Conservation (phyloP, 2,113 vertebrate species). For the Archilochus colubris region DNA sequence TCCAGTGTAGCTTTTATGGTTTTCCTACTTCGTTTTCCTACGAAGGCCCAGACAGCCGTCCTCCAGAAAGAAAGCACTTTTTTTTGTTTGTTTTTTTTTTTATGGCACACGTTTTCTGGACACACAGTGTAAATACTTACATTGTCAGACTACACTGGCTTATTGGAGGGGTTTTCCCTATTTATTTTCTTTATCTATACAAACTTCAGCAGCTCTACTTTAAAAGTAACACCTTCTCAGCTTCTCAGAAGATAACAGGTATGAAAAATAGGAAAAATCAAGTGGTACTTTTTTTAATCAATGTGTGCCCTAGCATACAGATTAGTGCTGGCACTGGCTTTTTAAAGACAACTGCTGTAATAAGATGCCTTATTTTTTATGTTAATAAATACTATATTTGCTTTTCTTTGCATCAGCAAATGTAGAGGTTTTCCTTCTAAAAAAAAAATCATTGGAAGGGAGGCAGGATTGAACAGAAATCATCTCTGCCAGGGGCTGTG, state of each 20-base stretch:
- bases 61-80: conserved; percentile 52
- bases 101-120: conserved; percentile 1
- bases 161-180: neutral
- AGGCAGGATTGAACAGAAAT: neutral
- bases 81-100: neutral
- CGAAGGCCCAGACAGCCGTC: conserved; percentile 15
- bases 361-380: conserved; percentile 62
- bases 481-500: neutral
- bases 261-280: neutral
- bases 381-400: conserved; percentile 17
- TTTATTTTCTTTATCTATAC: conserved; percentile 3
- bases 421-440: neutral
- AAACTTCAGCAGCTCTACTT: neutral
- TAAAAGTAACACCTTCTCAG: neutral
- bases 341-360: conserved; percentile 40
- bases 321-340: neutral
- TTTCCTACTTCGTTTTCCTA: neutral
- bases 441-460: neutral
- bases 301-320: neutral
- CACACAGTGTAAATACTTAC: neutral
- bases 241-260: neutral
- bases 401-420: conserved; percentile 31
- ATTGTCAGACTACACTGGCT: neutral
- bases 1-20: neutral
- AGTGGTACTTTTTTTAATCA: neutral